Evolutionary conservation across 2,888 invertebrate species (phyloP).

Genomic region (Entomobrya proxima): DNA sequence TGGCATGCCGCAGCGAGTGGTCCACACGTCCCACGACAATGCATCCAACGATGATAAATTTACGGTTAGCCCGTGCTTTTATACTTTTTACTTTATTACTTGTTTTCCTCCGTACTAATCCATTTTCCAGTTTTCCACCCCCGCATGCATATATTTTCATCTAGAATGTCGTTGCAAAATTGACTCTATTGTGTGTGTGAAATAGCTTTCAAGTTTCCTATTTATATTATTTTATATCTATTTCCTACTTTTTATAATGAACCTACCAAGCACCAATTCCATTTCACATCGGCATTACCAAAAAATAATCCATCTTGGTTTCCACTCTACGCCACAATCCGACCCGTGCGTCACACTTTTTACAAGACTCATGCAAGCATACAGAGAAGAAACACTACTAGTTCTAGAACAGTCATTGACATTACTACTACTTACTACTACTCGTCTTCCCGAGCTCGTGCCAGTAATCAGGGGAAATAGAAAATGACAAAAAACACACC

Average conservation of each 20-base stretch:
- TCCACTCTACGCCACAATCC: not conserved
- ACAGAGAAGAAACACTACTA: not conserved
- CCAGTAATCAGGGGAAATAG: constrained; percentile 53
- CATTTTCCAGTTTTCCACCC: not conserved
- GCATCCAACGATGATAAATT: too few species aligned
- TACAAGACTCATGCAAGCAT: constrained; percentile 47
- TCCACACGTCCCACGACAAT: too few species aligned
- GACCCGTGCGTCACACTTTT: not conserved
- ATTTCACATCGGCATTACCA: constrained; percentile 58
- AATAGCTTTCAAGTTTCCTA: too few species aligned
- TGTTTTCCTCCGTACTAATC: not conserved
- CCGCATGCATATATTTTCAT: not conserved
- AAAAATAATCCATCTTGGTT: constrained; percentile 53
- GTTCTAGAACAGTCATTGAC: too few species aligned
- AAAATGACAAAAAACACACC: constrained; percentile 1
- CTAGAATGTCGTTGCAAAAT: not conserved
- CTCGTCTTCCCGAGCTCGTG: constrained; percentile 52
- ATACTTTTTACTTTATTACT: not conserved
- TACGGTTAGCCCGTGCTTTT: too few species aligned
- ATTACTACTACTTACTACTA: too few species aligned
- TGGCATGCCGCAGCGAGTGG: too few species aligned
- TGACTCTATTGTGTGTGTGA: too few species aligned
- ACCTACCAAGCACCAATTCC: constrained; percentile 10
- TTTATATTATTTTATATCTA: too few species aligned
- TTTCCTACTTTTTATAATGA: too few species aligned